These are phyloP conservation scores for Teleogryllus occipitalis DNA, from an alignment of 1,140 invertebrate species.

Conservation along the genomic window DNA sequence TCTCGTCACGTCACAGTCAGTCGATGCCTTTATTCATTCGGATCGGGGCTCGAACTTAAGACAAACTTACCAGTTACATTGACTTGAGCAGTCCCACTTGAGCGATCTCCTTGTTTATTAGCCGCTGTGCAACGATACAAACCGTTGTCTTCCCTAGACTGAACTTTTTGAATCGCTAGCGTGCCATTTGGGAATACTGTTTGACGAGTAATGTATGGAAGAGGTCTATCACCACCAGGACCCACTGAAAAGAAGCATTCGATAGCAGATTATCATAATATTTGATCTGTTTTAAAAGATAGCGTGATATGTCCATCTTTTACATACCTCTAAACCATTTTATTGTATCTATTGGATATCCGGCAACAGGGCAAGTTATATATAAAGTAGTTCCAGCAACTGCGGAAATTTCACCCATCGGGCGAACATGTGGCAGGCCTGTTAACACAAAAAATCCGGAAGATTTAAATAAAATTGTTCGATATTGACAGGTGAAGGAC, in stretches of 20 bases:
- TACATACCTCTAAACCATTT: slow-evolving; percentile 41
- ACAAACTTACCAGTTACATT: slow-evolving; percentile 25
- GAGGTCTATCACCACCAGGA: slow-evolving; percentile 30
- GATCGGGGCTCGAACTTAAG: too few relatives aligned
- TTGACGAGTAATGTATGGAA: slow-evolving; percentile 43
- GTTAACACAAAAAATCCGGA: background rate
- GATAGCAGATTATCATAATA: too few relatives aligned
- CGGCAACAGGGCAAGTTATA: slow-evolving; percentile 43
- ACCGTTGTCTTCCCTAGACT: slow-evolving; percentile 38
- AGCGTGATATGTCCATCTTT: background rate
- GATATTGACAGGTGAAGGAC: too few relatives aligned
- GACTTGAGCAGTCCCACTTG: slow-evolving; percentile 28
- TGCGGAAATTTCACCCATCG: slow-evolving; percentile 42
- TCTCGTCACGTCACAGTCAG: too few relatives aligned
- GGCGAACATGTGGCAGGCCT: slow-evolving; percentile 42
- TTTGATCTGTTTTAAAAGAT: background rate
- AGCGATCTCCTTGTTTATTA: slow-evolving; percentile 34
- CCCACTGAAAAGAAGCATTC: background rate
- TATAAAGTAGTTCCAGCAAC: slow-evolving; percentile 39
- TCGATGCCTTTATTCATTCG: too few relatives aligned
- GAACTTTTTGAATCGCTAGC: slow-evolving; percentile 39
- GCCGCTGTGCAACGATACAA: slow-evolving; percentile 39
- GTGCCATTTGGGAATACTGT: slow-evolving; percentile 39
- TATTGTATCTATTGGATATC: slow-evolving; percentile 41
- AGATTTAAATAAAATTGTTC: too few relatives aligned